Conservation (phyloP, 2,113 vertebrate species). For the Bothrops jararaca region DNA sequence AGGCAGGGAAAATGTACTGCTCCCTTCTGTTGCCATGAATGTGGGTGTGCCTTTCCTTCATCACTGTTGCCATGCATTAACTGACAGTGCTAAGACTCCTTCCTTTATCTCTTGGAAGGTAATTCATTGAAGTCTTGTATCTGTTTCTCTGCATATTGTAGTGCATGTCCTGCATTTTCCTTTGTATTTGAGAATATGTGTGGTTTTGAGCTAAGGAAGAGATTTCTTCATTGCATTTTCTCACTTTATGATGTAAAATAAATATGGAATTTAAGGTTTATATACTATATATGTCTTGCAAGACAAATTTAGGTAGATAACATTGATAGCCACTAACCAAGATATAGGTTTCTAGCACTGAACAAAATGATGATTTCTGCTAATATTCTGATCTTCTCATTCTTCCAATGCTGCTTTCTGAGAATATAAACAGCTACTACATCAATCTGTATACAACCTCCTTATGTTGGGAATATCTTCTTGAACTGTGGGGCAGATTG, state of each 20-base stretch:
- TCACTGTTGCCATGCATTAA: not conserved
- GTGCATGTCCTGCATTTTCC: not conserved
- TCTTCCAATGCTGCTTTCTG: not conserved
- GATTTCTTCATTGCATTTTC: not conserved
- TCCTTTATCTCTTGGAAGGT: not conserved
- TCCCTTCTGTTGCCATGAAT: slow-evolving; percentile 10
- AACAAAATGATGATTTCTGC: not conserved
- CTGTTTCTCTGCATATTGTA: not conserved
- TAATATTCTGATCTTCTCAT: not conserved
- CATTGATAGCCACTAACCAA: not conserved
- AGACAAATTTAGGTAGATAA: not conserved
- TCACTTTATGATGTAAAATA: not conserved
- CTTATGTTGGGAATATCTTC: not conserved
- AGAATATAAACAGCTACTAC: not conserved
- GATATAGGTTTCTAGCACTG: not conserved
- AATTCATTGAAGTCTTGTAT: not conserved
- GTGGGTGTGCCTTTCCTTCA: slow-evolving; percentile 19
- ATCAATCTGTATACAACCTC: not conserved
- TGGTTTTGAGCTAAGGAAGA: not conserved
- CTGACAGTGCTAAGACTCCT: not conserved
- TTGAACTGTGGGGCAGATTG: not conserved
- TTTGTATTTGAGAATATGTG: not conserved
- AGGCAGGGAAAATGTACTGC: slow-evolving; percentile 1
- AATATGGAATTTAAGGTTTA: not conserved
- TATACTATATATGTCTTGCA: not conserved